Percentiles rank a stretch among this genome's conserved stretches.
These are phyloP conservation scores for Bombus breviceps DNA, from an alignment of 1,140 invertebrate species.

Conservation along the genomic window DNA sequence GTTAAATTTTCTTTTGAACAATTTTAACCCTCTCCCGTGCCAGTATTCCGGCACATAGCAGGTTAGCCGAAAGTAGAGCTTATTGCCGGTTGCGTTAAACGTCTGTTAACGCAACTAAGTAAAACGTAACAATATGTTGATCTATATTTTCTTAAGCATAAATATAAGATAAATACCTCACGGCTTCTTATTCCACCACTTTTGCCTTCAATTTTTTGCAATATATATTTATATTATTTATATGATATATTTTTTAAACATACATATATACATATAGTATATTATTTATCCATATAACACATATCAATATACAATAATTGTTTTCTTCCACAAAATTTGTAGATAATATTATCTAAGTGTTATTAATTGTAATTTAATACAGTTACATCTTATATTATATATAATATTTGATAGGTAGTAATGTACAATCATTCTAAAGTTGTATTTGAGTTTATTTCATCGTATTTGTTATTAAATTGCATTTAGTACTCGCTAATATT, in stretches of 20 bases:
- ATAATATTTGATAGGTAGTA: not conserved
- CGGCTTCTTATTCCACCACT: constrained; percentile 89
- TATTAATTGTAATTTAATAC: constrained; percentile 34
- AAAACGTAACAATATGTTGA: too few relatives aligned
- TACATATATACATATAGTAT: not conserved
- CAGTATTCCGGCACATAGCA: too few relatives aligned
- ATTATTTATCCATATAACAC: not conserved
- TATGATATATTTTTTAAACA: not conserved
- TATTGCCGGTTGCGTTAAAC: too few relatives aligned
- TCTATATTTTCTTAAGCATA: constrained; percentile 10
- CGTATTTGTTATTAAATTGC: constrained; percentile 12
- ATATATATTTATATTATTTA: constrained; percentile 2
- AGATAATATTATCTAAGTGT: constrained; percentile 16
- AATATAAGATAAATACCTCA: constrained; percentile 81
- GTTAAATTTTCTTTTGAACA: too few relatives aligned
- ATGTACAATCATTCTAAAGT: not conserved
- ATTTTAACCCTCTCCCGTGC: too few relatives aligned
- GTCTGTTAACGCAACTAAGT: too few relatives aligned
- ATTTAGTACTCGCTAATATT: not conserved
- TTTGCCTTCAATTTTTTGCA: constrained; percentile 85
- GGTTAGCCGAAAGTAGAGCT: too few relatives aligned
- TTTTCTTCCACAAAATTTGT: not conserved
- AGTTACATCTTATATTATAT: not conserved
- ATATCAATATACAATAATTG: constrained; percentile 10
- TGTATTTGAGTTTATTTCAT: constrained; percentile 4